Evolutionary conservation across 2,797 vertebrate species (phyloP), one percentile per base, ranked within the genome.

Genomic region (Notoglanidium macrostoma): DNA sequence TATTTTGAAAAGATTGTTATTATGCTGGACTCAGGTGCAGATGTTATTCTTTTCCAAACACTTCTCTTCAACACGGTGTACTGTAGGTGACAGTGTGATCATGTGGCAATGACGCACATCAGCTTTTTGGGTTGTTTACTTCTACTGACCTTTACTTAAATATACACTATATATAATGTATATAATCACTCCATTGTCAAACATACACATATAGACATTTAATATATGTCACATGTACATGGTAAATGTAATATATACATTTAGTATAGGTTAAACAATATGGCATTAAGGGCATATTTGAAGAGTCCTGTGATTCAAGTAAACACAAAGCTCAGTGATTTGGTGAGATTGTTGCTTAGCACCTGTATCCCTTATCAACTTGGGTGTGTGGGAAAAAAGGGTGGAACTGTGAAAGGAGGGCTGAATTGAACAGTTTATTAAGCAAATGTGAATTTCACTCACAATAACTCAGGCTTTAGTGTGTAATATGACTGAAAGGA

Each of bases 401-500:
- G 63, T 68, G 87, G 87, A 61, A 35, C 61, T 44, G 83, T 5
- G 44, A 84, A 70, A 26, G 44, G 3, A 61, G 49, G 55, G 61
- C 11, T 26, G 44, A 49, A 55, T 44, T 76, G 11, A 85, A 51
- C 12, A 74, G 63, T 59, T 74, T 77, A 32, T 81, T 65, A 55
- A 40, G 32, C 78, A 32, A 35, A 32, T 29, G n/a, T 35, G 63
- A 51, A 29, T n/a, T 59, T 79, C 2, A 12, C 51, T 29, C 54
- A 3, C 17, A 40, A 4, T 21, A 40, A 35, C 54, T 59, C 77
- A 0, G 10, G 54, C 14, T 15, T 21, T 9, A 12, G 35, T 7
- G 40, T 12, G 49, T 70, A 76, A 35, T 14, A 86, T 83, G 51
- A 67, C 70, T 10, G 88, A 90, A 87, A 87, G 86, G 2, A 63